These are phyloP conservation scores for Aricia artaxerxes DNA, from an alignment of 2,888 invertebrate species.

Conservation along the genomic window DNA sequence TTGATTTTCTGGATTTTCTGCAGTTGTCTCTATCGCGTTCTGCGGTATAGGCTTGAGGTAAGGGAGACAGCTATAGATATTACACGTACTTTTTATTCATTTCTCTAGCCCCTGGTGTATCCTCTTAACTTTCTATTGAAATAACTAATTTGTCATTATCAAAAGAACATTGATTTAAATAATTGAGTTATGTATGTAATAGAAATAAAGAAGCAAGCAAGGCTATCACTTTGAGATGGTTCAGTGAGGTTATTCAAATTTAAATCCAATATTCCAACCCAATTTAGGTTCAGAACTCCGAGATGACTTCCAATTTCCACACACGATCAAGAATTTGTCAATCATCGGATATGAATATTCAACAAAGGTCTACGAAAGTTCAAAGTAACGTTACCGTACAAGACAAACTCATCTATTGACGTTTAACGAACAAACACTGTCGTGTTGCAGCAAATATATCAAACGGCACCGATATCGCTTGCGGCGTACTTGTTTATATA, in stretches of 20 bases:
- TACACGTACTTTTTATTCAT: too few relatives aligned
- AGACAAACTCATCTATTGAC: constrained; percentile 34
- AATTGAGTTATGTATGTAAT: too few relatives aligned
- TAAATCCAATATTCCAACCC: not conserved
- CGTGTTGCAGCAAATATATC: constrained; percentile 32
- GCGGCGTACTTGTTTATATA: constrained; percentile 4
- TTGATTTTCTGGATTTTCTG: too few relatives aligned
- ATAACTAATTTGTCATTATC: too few relatives aligned
- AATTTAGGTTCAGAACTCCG: not conserved
- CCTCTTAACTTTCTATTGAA: too few relatives aligned
- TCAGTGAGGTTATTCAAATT: not conserved
- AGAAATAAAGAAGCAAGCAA: not conserved
- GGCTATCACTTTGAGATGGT: not conserved
- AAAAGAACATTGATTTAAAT: too few relatives aligned
- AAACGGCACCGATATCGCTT: constrained; percentile 28
- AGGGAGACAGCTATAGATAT: too few relatives aligned
- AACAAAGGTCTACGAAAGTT: constrained; percentile 22
- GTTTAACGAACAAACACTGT: constrained; percentile 35
- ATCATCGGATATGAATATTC: constrained; percentile 21
- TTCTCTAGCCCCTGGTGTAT: too few relatives aligned
- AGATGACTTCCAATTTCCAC: constrained; percentile 1
- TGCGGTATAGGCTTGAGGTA: too few relatives aligned
- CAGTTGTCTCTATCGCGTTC: too few relatives aligned
- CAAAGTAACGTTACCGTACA: constrained; percentile 31
- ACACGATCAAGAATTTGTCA: constrained; percentile 24